These are phyloP conservation scores for Colistium nudipinnis DNA, from an alignment of 2,113 vertebrate species.

Conservation along the genomic window DNA sequence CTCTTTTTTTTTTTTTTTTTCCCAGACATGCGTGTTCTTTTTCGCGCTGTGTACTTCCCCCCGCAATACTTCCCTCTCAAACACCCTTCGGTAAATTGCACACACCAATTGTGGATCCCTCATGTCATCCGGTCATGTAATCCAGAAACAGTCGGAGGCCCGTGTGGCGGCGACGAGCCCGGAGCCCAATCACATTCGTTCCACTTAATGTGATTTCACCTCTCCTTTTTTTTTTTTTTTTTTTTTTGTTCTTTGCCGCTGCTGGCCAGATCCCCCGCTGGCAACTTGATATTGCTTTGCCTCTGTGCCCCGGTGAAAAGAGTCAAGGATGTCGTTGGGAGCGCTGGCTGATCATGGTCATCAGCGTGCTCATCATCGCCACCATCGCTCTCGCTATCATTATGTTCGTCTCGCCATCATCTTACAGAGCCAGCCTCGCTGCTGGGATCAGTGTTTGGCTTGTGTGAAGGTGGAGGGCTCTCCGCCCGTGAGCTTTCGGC, in stretches of 20 bases:
- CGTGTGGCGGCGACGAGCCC: constrained; percentile 57
- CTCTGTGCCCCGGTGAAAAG: constrained; percentile 43
- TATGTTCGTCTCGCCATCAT: constrained; percentile 59
- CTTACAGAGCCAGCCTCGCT: constrained; percentile 33
- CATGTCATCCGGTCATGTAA: constrained; percentile 71
- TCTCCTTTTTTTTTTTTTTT: too few species aligned
- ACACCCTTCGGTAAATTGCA: constrained; percentile 62
- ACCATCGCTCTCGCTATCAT: constrained; percentile 53
- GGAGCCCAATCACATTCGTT: constrained; percentile 73
- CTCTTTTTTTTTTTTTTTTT: neutral
- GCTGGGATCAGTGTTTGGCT: constrained; percentile 42
- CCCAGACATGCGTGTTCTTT: neutral
- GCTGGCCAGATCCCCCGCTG: constrained; percentile 60
- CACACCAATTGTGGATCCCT: constrained; percentile 65
- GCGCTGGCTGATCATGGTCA: constrained; percentile 44
- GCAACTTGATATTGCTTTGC: constrained; percentile 50
- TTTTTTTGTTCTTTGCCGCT: too few species aligned
- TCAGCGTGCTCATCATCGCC: constrained; percentile 43
- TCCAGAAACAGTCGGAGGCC: constrained; percentile 69
- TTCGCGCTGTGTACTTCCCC: neutral
- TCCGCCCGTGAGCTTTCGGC: constrained; percentile 19
- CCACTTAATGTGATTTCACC: constrained; percentile 75
- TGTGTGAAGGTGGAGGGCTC: constrained; percentile 35
- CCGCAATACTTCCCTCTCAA: constrained; percentile 29
- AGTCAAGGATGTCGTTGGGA: constrained; percentile 37